A percentile compares a stretch with the other conserved stretches of the same genome.
These are phyloP conservation scores for Eupithecia exiguata DNA, from an alignment of 2,888 invertebrate species.

Conservation along the genomic window DNA sequence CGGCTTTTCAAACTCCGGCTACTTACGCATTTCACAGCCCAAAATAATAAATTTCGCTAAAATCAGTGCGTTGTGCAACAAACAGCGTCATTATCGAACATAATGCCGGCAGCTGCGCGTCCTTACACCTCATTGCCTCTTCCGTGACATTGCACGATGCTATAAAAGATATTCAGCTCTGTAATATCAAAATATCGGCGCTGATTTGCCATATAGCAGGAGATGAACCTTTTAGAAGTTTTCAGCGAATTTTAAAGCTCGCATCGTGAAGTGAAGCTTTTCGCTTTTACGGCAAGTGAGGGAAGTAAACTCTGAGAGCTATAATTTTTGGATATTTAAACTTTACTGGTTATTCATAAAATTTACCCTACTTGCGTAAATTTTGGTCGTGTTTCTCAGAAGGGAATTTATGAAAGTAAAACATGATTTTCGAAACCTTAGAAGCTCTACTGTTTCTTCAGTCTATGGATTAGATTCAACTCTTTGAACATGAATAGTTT, in stretches of 20 bases:
- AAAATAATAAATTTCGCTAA: slow-evolving; percentile 51
- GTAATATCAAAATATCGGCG: slow-evolving; percentile 61
- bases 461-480: neutral
- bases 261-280: neutral
- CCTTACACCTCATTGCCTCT: slow-evolving; percentile 78
- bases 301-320: neutral
- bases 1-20: slow-evolving; percentile 10
- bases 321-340: neutral
- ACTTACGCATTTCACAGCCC: slow-evolving; percentile 10
- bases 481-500: neutral
- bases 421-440: neutral
- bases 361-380: neutral
- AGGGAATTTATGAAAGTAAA: neutral
- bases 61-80: slow-evolving; percentile 57
- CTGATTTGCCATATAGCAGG: slow-evolving; percentile 53
- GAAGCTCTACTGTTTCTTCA: neutral
- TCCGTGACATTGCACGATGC: slow-evolving; percentile 78
- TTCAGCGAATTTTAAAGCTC: neutral
- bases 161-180: slow-evolving; percentile 77
- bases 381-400: neutral
- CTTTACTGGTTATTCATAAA: neutral
- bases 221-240: neutral
- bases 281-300: neutral
- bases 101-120: slow-evolving; percentile 73
- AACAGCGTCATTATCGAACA: slow-evolving; percentile 65